Evolutionary conservation across 2,888 invertebrate species (phyloP), one percentile per base, ranked within the genome.

Genomic region (Ectobius pallidus): DNA sequence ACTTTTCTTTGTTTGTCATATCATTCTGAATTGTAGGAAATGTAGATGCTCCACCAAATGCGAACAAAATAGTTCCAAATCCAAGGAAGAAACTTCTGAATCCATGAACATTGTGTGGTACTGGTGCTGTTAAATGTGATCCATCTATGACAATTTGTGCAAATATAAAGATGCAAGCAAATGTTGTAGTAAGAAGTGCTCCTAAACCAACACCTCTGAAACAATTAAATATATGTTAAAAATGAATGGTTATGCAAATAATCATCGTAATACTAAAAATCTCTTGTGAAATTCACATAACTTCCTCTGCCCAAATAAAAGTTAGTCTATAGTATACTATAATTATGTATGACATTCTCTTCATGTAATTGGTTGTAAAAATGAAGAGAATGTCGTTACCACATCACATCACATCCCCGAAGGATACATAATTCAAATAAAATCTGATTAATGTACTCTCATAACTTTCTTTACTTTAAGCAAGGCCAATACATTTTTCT

Each of bases 1-100:
- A 92, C 78, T 90, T 85, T 6, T 82, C 82, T 78, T 89, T 89
- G 74, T 91, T 86, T 25, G 82, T 82, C 92, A 92, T 93, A 78
- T 93, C 92, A 77, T 92, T 91, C 80, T 92, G 92, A 70, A 93
- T 91, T 0, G 92, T 92, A 2, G 92, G 92, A 82, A 93, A 93
- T 1, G 90, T 88, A 0, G 91, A 89, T 6, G 91, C 91, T 2
- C 92, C 92, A 4, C 91, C 91, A 79, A 91, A 91, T 0, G 91
- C 87, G 80, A 91, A 92, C 80, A 91, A 84, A 72, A 92, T 87
- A 7, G 89, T 89, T 7, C 92, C 91, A 78, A 91, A 89, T 0
- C 91, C 87, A 32, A 91, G 81, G 80, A 90, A 91, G 82, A 92
- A 91, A 75, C 89, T 88, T 73, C 84, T 83, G 79, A 90, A 88